Evolutionary conservation across 1,140 invertebrate genomes (phyloP).

Genomic region (Dinoponera quadriceps): DNA sequence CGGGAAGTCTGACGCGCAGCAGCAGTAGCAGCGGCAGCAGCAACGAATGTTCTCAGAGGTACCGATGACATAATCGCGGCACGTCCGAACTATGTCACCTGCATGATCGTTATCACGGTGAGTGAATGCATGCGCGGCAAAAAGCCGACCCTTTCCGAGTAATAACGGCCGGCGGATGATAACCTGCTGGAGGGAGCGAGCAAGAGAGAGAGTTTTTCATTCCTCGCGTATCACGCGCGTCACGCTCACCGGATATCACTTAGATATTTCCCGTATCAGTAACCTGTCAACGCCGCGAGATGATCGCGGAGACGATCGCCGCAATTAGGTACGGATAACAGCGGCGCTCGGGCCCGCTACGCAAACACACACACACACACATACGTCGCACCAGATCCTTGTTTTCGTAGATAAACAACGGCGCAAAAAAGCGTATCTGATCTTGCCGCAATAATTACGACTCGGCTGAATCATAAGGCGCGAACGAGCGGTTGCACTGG

Average conservation of each 20-base stretch:
- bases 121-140: constrained; percentile 70
- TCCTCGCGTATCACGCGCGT: constrained; percentile 33
- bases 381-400: constrained; percentile 57
- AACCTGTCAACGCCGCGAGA: constrained; percentile 22
- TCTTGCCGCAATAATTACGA: constrained; percentile 67
- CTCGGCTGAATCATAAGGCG: constrained; percentile 65
- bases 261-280: constrained; percentile 15
- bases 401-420: constrained; percentile 66
- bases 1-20: constrained; percentile 66
- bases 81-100: constrained; percentile 74
- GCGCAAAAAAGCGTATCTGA: constrained; percentile 58
- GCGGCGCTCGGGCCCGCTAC: not conserved
- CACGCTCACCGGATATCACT: constrained; percentile 23
- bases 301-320: not conserved
- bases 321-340: constrained; percentile 27
- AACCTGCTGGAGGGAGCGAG: constrained; percentile 39
- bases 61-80: constrained; percentile 77
- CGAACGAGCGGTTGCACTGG: constrained; percentile 14
- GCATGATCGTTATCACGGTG: constrained; percentile 69
- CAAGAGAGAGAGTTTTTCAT: constrained; percentile 30
- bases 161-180: constrained; percentile 64
- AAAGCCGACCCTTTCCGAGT: constrained; percentile 70
- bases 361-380: constrained; percentile 58
- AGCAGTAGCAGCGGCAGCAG: not conserved
- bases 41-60: constrained; percentile 62